These are phyloP conservation scores for Nycticryphes semicollaris DNA, from an alignment of 2,113 vertebrate genomes.

Conservation along the genomic window DNA sequence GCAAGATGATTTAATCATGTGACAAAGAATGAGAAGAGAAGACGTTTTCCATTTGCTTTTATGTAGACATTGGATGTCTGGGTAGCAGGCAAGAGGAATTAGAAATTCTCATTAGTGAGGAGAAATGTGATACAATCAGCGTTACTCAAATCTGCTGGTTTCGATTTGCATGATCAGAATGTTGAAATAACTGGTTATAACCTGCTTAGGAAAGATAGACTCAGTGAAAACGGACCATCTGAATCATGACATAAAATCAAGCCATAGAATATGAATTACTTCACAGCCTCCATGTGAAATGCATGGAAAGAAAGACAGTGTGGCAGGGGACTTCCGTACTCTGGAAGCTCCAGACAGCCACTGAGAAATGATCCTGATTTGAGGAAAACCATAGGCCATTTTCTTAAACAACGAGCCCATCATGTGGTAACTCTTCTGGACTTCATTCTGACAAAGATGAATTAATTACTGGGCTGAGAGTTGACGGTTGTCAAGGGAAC, in stretches of 20 bases:
- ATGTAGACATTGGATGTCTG: neutral
- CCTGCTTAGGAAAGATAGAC: conserved; percentile 49
- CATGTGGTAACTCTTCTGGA: neutral
- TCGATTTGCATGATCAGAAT: conserved; percentile 27
- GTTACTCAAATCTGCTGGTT: conserved; percentile 55
- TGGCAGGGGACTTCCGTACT: neutral
- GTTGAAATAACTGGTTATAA: conserved; percentile 58
- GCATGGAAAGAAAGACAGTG: neutral
- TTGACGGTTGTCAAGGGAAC: neutral
- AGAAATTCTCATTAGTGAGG: conserved; percentile 57
- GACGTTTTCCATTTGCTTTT: conserved; percentile 38
- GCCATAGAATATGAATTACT: neutral
- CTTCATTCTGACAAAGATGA: neutral
- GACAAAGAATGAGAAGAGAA: conserved; percentile 43
- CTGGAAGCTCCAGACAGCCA: neutral
- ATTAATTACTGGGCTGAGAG: neutral
- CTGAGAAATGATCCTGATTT: neutral
- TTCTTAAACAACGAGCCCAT: neutral
- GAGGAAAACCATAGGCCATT: neutral
- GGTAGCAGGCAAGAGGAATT: conserved; percentile 36
- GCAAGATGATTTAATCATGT: conserved; percentile 31
- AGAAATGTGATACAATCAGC: conserved; percentile 60
- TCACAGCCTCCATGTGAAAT: neutral
- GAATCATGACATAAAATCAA: neutral
- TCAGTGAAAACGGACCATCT: neutral